Evolutionary conservation across 1,140 invertebrate genomes (phyloP), one percentile per base, ranked within the genome.

Genomic region (Phortica variegata): DNA sequence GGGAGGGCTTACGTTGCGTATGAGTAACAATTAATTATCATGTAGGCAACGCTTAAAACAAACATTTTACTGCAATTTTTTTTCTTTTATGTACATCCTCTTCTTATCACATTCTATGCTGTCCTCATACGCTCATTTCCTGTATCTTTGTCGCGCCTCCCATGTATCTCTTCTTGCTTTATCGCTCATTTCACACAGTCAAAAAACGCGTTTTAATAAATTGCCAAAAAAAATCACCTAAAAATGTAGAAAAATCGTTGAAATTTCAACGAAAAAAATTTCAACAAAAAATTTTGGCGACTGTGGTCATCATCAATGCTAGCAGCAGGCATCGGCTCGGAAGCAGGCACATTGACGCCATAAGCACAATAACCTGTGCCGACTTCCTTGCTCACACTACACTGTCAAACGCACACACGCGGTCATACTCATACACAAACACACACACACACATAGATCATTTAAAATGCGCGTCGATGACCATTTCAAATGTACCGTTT

Each of bases 391-490:
- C 61, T 36, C 49, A 44, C 62, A 61, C 58, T 56, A 61, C 12
- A 29, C 12, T 7, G 50, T 38, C 45, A 43, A 44, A 37, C 44
- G 46, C 46, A 45, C 44, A 45, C 33, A 16, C 19, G n/a, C n/a
- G n/a, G n/a, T n/a, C 10, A 26, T 26, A 26, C 10, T 46, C 38
- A 40, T 40, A 38, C 34, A 44, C 39, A 38, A 23, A 38, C 9
- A 31, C 5, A 15, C 18, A 39, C 39, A 37, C 37, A 45, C 43
- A 60, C 63, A 68, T 68, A 68, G 60, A 68, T 68, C 63, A 68
- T 68, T 68, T 68, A 68, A 68, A 68, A 68, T 68, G 63, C 63
- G 65, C 60, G 65, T 63, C 65, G 62, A 66, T 66, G 63, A 62
- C 52, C 56, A 68, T 65, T 65, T 65, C 58, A 68, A 66, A 68